Evolutionary conservation across 2,113 vertebrate genomes (phyloP).

Genomic region (Lepus europaeus): DNA sequence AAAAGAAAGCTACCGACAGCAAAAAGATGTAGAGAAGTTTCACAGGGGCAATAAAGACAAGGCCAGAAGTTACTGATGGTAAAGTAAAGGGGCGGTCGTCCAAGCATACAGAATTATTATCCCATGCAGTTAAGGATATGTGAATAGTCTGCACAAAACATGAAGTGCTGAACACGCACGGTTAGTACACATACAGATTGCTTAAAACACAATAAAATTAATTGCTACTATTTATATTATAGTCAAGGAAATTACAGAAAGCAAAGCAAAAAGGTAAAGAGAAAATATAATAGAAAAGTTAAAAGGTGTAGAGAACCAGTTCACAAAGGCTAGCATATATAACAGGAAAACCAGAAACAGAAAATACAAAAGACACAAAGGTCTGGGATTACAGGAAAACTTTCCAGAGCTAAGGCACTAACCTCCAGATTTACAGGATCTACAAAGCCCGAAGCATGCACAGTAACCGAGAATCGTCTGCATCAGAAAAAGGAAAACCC

Average conservation of each 20-base stretch:
- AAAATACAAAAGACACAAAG: background rate
- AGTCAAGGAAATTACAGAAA: constrained; percentile 33
- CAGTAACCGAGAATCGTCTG: background rate
- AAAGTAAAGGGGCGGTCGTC: background rate
- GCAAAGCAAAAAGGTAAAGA: background rate
- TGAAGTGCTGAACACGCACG: background rate
- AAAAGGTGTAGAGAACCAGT: background rate
- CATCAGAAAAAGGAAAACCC: background rate
- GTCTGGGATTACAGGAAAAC: background rate
- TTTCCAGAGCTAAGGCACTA: background rate
- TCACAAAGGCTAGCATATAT: background rate
- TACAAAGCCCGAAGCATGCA: background rate
- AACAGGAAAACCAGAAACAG: background rate
- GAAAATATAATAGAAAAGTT: constrained; percentile 27
- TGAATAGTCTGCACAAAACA: background rate
- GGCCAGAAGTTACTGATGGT: background rate
- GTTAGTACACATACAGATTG: background rate
- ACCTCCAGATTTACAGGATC: background rate
- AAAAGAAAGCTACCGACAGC: background rate
- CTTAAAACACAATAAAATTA: constrained; percentile 29
- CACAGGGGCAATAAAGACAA: background rate
- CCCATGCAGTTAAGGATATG: background rate
- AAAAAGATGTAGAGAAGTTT: background rate
- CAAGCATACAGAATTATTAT: background rate
- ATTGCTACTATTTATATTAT: background rate